These are phyloP conservation scores for Tinamus major DNA, from an alignment of 2,797 vertebrate species.

Conservation along the genomic window DNA sequence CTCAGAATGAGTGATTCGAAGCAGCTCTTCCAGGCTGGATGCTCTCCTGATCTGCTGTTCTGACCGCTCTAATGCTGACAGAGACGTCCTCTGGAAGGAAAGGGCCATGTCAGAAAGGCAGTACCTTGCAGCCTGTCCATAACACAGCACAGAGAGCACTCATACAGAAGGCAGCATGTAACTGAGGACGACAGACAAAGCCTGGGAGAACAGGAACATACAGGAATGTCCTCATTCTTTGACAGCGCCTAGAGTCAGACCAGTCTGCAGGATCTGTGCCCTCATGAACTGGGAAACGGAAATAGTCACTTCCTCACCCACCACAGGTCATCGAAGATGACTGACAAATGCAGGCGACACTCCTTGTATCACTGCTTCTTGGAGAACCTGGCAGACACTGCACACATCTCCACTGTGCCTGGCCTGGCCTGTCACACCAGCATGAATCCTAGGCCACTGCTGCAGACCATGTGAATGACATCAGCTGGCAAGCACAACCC, in stretches of 20 bases:
- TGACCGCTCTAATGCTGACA: constrained; percentile 85
- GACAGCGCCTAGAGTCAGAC: not conserved
- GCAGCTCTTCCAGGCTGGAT: constrained; percentile 92
- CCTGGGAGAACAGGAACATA: not conserved
- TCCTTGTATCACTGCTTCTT: not conserved
- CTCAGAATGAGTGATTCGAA: constrained; percentile 90
- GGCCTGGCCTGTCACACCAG: not conserved
- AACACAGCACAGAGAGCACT: not conserved
- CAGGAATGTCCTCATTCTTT: not conserved
- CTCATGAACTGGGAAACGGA: not conserved
- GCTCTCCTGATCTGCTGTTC: constrained; percentile 89
- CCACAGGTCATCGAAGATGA: not conserved
- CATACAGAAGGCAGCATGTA: not conserved
- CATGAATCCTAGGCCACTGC: rapidly evolving
- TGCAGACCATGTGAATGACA: not conserved
- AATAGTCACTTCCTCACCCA: not conserved
- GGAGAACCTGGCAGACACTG: not conserved
- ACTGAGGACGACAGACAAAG: not conserved
- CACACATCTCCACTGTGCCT: not conserved
- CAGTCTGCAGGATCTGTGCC: not conserved
- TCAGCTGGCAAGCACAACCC: not conserved
- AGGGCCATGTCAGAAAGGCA: not conserved
- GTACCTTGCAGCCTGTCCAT: not conserved
- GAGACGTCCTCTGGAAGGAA: constrained; percentile 65
- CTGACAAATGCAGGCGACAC: not conserved